Evolutionary conservation across 2,888 invertebrate genomes (phyloP).

Genomic region (Junonia oenone): DNA sequence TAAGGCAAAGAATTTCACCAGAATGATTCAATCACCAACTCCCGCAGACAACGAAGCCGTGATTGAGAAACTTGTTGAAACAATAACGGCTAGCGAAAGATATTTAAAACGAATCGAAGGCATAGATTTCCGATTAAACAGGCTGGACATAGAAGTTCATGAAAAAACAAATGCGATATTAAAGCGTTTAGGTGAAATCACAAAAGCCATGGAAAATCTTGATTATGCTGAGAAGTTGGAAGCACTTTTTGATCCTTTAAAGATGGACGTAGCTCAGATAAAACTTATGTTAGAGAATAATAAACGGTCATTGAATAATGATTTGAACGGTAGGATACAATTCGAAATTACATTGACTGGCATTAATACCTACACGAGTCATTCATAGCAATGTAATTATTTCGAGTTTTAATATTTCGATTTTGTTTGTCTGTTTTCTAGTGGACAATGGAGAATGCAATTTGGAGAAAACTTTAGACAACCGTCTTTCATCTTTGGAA

Average conservation of each 20-base stretch:
- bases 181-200: constrained; percentile 51
- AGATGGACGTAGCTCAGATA: constrained; percentile 45
- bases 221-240: constrained; percentile 43
- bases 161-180: constrained; percentile 63
- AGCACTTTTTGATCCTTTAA: constrained; percentile 40
- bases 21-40: constrained; percentile 40
- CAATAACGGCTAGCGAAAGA: constrained; percentile 63
- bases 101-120: constrained; percentile 70
- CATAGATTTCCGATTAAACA: constrained; percentile 63
- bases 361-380: no score
- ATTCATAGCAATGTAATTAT: no score
- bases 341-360: no score
- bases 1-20: constrained; percentile 49
- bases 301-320: constrained; percentile 8
- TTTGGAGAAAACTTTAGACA: constrained; percentile 43
- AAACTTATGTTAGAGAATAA: constrained; percentile 44
- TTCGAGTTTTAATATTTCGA: no score
- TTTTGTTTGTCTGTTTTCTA: no score
- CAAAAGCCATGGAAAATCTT: constrained; percentile 37
- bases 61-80: constrained; percentile 62
- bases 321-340: constrained; percentile 11
- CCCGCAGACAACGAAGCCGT: constrained; percentile 55
- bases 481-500: constrained; percentile 48
- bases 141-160: constrained; percentile 66
- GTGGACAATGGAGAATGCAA: constrained; percentile 44